Base-by-base conservation (phyloP, 2,797 vertebrate species). In the Emys orbicularis region DNA sequence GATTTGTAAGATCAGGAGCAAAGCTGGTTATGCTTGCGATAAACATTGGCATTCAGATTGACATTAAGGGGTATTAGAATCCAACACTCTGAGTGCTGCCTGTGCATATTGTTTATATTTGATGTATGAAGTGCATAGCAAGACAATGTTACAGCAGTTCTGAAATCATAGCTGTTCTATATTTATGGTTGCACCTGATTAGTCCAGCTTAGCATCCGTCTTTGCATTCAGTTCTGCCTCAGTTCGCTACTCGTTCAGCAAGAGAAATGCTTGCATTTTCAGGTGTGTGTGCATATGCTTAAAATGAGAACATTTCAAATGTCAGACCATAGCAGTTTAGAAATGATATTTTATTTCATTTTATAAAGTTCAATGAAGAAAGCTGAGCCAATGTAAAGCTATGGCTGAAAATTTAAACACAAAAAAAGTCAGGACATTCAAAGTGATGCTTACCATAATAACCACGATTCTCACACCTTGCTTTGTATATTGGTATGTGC, bases 381-480 rank as follows among this genome's bases (percentile, higher is more conserved):
- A 89, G 65, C 41, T 86, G 49, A 90, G 57, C 54, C 85, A 83
- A 13, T 13, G 49, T 80, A 53, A 80, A 88, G 53, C 81, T 80
- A 91, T 81, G 59, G 37, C 68, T 81, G 79, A 57, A 41, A 82
- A 96, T 90, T 79, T 83, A 76, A 96, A 82, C 86, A 47, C 19
- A 81, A 4, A 79, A 86, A 90, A 90, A 57, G 12, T 47, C 54
- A 52, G 79, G 56, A 86, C 90, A 82, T 76, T 87, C 77, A 8
- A 85, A 95, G 81, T 65, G 68, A 23, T 86, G 90, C 92, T 97
- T 97, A 93, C 97, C 89, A 95, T 91, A 97, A 96, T 92, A 96
- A 92, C 94, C 89, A 31, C 41, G 86, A 90, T 83, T 92, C 85
- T 89, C 94, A 68, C 18, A 7, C 7, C 5, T n/a, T 79, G 41